Evolutionary conservation across 2,888 invertebrate genomes (phyloP).

Genomic region (Hemistola chrysoprasaria): DNA sequence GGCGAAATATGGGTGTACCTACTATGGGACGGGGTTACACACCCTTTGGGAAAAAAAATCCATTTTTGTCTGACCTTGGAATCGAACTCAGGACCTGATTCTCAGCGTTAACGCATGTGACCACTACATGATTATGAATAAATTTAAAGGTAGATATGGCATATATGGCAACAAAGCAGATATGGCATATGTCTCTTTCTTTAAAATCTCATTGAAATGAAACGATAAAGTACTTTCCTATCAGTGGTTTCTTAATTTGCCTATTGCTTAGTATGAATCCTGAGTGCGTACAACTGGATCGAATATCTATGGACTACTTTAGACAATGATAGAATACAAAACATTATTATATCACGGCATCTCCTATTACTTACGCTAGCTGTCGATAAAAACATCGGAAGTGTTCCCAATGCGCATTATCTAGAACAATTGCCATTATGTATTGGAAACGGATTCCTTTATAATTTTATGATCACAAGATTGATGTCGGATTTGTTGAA

Average conservation of each 20-base stretch:
- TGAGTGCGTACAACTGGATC: constrained; percentile 16
- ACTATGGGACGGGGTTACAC: too few species aligned
- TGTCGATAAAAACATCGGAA: constrained; percentile 28
- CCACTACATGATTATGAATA: too few species aligned
- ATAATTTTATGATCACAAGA: too few species aligned
- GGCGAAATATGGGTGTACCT: too few species aligned
- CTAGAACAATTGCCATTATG: constrained; percentile 14
- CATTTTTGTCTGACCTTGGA: too few species aligned
- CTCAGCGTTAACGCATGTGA: too few species aligned
- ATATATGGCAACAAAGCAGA: too few species aligned
- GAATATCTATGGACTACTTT: constrained; percentile 11
- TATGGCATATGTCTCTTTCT: too few species aligned
- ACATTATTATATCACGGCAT: constrained; percentile 24
- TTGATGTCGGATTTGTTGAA: background rate
- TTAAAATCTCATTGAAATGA: too few species aligned
- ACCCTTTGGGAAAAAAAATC: too few species aligned
- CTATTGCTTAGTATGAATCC: constrained; percentile 18
- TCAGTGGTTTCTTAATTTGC: constrained; percentile 1
- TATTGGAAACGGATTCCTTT: background rate
- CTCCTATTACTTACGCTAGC: constrained; percentile 23
- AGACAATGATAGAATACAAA: constrained; percentile 28
- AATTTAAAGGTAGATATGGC: too few species aligned
- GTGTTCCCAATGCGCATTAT: constrained; percentile 17
- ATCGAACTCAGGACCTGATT: too few species aligned
- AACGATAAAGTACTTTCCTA: constrained; percentile 2